Conservation (phyloP, 2,797 vertebrate species). For the Heteromormyrus szaboi region DNA sequence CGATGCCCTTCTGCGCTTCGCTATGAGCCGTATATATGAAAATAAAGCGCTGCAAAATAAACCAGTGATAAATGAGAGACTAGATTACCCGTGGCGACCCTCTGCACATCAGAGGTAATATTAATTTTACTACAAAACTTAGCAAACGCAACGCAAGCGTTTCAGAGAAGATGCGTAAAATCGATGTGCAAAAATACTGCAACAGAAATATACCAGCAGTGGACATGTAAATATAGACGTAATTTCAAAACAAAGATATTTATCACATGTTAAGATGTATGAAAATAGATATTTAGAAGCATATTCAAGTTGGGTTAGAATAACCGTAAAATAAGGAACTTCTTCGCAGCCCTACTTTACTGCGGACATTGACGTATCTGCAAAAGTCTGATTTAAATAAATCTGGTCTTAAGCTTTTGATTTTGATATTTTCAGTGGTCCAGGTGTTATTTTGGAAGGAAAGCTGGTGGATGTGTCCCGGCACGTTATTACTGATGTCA, state of each 20-base stretch:
- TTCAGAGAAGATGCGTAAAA: neutral
- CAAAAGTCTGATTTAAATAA: neutral
- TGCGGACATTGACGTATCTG: too few species aligned
- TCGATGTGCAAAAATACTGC: neutral
- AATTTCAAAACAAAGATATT: neutral
- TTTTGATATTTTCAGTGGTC: conserved; percentile 54
- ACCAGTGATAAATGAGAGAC: conserved; percentile 62
- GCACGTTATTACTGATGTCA: conserved; percentile 62
- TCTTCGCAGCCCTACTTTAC: neutral
- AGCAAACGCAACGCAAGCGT: neutral
- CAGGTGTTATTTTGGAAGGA: conserved; percentile 71
- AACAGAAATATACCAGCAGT: neutral
- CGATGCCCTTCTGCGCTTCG: neutral
- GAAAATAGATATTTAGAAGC: neutral
- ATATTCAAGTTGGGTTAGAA: neutral
- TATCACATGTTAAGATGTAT: neutral
- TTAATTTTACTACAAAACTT: neutral
- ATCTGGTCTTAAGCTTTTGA: neutral
- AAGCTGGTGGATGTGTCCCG: conserved; percentile 70
- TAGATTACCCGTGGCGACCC: conserved; percentile 55
- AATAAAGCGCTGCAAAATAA: conserved; percentile 66
- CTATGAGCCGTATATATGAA: conserved; percentile 77
- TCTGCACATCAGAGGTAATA: conserved; percentile 62
- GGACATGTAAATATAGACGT: neutral
- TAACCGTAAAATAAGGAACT: conserved; percentile 3